Base-by-base conservation (phyloP, 2,113 vertebrate genomes). In the Sakesphorus luctuosus region DNA sequence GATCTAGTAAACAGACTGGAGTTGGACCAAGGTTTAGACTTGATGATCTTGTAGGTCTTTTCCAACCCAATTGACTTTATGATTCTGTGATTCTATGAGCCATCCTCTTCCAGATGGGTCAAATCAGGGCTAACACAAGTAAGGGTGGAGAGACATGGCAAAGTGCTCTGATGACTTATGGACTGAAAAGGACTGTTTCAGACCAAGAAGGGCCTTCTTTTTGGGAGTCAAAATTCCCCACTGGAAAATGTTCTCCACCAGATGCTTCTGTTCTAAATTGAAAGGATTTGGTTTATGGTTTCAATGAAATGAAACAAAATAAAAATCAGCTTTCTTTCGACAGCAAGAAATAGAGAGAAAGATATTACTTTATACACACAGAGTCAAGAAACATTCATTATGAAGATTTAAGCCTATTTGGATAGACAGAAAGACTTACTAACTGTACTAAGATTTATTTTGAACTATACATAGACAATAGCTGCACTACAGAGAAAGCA, bases 311-410 rank as follows among this genome's bases (percentile, higher is more conserved):
- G 31, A 93, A 81, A 73, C 33, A 84, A 85, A 85, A 85, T 61
- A 67, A 91, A 89, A 75, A 72, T 68, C 24, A 89, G 26, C 56
- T 82, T 87, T 73, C 71, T 92, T 92, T 89, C 75, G 61, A 75
- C 69, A 87, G 44, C 38, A 35, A 82, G 44, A 35, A 78, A 65
- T 35, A 84, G 25, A 76, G 26, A 85, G 40, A 90, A 81, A 50
- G 61, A 84, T 25, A 78, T 92, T 78, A 28, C 52, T 86, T 69
- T 71, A 62, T 80, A 49, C 4, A 79, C 9, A 26, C 12, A 77
- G 11, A 69, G 71, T 76, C 29, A 47, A 59, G 59, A 74, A 89
- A 92, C 20, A 71, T 46, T 83, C 77, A 66, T 86, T 84, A 86
- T 47, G 59, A 94, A 77, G 33, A 77, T 67, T 84, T 94, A 93